Evolutionary conservation across 2,113 vertebrate species (phyloP), one percentile per base, ranked within the genome.

Genomic region (Cottus gobio): DNA sequence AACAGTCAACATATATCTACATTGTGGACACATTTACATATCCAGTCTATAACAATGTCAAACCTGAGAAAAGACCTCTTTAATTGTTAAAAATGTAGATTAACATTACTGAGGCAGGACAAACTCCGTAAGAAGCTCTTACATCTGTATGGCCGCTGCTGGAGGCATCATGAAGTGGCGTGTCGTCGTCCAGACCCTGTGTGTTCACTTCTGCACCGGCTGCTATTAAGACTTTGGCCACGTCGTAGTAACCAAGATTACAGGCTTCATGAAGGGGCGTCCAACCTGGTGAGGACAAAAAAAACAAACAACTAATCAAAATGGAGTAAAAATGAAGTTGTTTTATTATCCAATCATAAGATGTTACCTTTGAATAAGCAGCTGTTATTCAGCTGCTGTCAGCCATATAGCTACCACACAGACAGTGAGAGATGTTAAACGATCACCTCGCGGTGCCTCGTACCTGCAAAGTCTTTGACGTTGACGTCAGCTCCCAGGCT

Each of bases 401-500:
- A 58, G n/a, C 64, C 64, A 68, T 74, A 69, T 42, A 64, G 36
- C 69, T 31, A 26, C 46, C 44, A 48, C 18, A 12, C 64, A 77
- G 68, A 39, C 22, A 24, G 79, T 66, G n/a, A 74, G 77, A 54
- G 39, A 66, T n/a, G 79, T 60, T 58, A 62, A 57, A 69, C 4
- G 5, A 79, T 75, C 57, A 24, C 22, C 31, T 37, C 44, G 26
- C 2, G 3, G 28, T 56, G 28, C 13, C 1, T 30, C 22, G 1
- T 93, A 99, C 98, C 98, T 94, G 98, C 98, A 93, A 99, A 99
- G 92, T 99, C 98, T 95, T 99, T 99, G 77, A 99, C 97, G 28
- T 99, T 99, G 85, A 99, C 98, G 90, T 99, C 97, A 31, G 98
- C 98, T 18, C 98, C 98, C 68, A 98, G 94, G 87, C 96, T 96